Evolutionary conservation across 2,113 vertebrate genomes (phyloP).

Genomic region (Vireo altiloquus): DNA sequence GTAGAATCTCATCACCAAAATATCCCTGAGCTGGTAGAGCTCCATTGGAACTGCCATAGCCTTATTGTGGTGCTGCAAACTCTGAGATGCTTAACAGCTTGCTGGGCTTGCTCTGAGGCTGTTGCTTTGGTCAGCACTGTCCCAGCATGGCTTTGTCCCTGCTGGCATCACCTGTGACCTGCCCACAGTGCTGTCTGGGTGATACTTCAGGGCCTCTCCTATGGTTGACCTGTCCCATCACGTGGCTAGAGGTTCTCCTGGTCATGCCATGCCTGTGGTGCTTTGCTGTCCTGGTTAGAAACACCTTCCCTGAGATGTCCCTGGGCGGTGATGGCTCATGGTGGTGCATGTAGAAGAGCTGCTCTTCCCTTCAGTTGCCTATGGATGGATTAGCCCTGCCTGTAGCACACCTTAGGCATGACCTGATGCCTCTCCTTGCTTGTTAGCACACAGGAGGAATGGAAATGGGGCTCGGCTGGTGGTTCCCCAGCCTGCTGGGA

Average conservation of each 20-base stretch:
- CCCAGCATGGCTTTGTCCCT: not conserved
- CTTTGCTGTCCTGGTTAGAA: not conserved
- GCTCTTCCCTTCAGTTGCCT: not conserved
- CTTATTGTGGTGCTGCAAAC: not conserved
- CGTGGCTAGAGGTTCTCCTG: not conserved
- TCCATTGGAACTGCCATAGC: not conserved
- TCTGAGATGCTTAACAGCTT: not conserved
- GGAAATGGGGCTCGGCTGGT: not conserved
- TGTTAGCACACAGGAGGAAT: not conserved
- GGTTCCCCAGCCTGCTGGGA: not conserved
- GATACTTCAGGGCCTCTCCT: not conserved
- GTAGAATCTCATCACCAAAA: not conserved
- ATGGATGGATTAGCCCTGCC: not conserved
- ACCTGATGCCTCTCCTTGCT: not conserved
- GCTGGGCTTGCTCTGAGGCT: not conserved
- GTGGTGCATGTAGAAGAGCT: not conserved
- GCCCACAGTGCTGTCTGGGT: too few relatives aligned
- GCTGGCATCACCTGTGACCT: not conserved
- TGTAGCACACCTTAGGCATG: not conserved
- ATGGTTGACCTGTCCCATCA: accelerated
- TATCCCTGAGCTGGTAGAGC: not conserved
- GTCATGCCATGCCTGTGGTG: not conserved
- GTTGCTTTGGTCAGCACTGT: not conserved
- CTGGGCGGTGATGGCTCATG: not conserved
- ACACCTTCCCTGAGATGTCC: not conserved